These are phyloP conservation scores for Eurystomus gularis DNA, from an alignment of 2,113 vertebrate genomes.

Conservation along the genomic window DNA sequence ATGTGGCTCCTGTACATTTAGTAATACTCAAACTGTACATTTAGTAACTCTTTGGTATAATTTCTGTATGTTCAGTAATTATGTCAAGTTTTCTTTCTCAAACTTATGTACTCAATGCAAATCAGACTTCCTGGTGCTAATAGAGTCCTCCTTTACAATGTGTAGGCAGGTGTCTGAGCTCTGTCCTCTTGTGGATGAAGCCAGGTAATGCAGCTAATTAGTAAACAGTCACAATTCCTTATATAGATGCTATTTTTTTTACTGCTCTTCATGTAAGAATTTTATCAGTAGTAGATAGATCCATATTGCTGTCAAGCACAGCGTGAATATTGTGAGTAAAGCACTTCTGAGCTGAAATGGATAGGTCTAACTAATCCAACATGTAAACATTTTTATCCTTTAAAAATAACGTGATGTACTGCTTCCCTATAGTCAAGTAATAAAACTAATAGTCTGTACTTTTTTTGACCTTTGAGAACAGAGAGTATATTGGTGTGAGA, in stretches of 20 bases:
- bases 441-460: not conserved
- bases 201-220: not conserved
- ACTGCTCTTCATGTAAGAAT: not conserved
- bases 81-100: not conserved
- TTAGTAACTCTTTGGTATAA: not conserved
- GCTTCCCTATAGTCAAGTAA: not conserved
- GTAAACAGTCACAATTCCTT: fast-evolving
- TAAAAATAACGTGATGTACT: not conserved
- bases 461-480: not conserved
- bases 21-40: not conserved
- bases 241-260: too few relatives aligned
- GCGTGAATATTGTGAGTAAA: not conserved
- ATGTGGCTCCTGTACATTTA: not conserved
- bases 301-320: not conserved
- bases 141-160: not conserved
- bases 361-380: not conserved
- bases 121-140: fast-evolving
- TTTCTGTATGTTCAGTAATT: not conserved
- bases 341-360: not conserved
- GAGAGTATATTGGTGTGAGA: not conserved
- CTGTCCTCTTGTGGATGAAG: not conserved
- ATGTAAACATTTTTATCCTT: not conserved
- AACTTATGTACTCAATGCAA: fast-evolving
- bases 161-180: not conserved
- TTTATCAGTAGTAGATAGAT: not conserved